Base-by-base conservation (phyloP, 2,888 invertebrate genomes). In the Stegophylla sp. region DNA sequence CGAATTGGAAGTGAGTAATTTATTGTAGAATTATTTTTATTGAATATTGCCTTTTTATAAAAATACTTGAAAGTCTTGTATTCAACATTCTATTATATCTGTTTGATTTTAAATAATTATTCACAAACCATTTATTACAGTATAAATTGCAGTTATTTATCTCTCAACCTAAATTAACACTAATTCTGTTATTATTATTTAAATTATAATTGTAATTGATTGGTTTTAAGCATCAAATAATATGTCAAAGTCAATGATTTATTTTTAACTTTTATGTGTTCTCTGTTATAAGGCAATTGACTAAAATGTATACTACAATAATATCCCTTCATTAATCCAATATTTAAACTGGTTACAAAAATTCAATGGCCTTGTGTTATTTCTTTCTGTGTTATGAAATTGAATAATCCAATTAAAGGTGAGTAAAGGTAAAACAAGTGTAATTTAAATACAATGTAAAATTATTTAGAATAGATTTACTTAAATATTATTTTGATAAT, bases 51-150 rank as follows among this genome's bases (percentile, higher is more conserved):
- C 26, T 61, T 45, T 53, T 59, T 17, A 12, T 59, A 56, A 43
- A 72, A 72, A 53, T 56, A 72, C 12, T 61, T 61, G n/a, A 61
- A 73, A 45, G 28, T 26, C 28, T 61, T 73, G 13, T 61, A 15
- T 34, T 63, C 28, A 15, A 34, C 45, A 13, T 67, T 28, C 1
- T 34, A 51, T n/a, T 69, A 28, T 51, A 34, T 10, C 13, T 74
- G 17, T 59, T 10, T 48, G 28, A 48, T 63, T 61, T 26, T 63
- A 48, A 76, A 53, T 56, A 34, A 28, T 56, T 56, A 56, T 34
- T 51, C 63, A 28, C 63, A 63, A 63, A 23, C 7, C 45, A 59
- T 28, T 28, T 34, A 48, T 1, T 45, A 20, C 17, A 23, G 20
- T 34, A 15, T 48, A 48, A 63, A 51, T 51, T 0, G 15, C 64